Base-by-base conservation (phyloP, 2,888 invertebrate species). In the Venustoraphidia nigricollis region DNA sequence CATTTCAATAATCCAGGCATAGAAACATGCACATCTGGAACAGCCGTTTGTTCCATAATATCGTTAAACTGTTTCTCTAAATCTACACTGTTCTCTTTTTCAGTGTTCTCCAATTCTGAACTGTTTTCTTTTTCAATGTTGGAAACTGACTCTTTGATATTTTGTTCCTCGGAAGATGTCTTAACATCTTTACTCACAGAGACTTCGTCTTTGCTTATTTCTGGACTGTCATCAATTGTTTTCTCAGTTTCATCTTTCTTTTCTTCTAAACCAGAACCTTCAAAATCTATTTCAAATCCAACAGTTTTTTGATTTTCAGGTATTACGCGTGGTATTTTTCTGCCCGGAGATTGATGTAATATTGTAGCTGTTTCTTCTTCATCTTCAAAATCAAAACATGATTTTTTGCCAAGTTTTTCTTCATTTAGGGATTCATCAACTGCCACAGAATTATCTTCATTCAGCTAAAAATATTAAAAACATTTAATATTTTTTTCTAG, bases 381-480 rank as follows among this genome's bases (percentile, higher is more conserved):
- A 45, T 80, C 79, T 54, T 82, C 79, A 61, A 87, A 87, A 62
- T 88, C 87, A 60, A 86, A 88, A 61, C 86, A 86, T 0, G 83
- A 81, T 46, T 78, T 68, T 13, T 17, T 63, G 59, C 52, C 59
- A 60, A 5, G 48, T 36, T 49, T 48, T 4, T 50, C 45, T 47
- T 50, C 27, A 41, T 43, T 41, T 38, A 49, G 45, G 36, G 43
- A 48, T 36, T 48, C 49, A 39, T 36, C 42, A 43, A 35, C 38
- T 43, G 45, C 51, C 11, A 34, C 49, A 14, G 45, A 43, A 17
- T 51, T 50, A 42, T 53, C 51, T 42, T 48, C 44, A 34, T 53
- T 52, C 6, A 42, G 27, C 27, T 27, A 6, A 27, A 27, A 27
- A 27, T 6, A 27, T 6, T 27, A 27, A 27, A 1, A 27, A 27